phyloP scores from a whole-genome alignment of 2,797 vertebrate species.

The Sebastes variabilis region DNA sequence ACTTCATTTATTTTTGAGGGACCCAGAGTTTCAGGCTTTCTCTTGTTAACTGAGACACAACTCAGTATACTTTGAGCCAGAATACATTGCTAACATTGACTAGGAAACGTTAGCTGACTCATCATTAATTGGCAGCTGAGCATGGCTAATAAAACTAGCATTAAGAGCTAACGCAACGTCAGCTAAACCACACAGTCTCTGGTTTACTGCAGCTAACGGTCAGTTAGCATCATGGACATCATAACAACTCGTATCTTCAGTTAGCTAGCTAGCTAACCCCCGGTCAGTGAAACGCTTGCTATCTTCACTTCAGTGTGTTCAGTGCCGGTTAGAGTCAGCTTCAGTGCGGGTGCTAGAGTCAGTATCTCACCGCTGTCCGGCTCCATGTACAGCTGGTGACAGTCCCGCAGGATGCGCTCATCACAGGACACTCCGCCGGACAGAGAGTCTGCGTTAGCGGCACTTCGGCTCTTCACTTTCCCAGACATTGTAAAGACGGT shows the following conservation, averaged over 20 bases:
- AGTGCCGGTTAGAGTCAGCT: background rate
- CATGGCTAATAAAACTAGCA: background rate
- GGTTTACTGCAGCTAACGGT: constrained; percentile 36
- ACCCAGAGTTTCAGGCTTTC: background rate
- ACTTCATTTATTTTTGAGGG: background rate
- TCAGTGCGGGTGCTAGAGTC: too few species aligned
- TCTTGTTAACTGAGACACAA: background rate
- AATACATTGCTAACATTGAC: background rate
- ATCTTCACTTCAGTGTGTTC: background rate
- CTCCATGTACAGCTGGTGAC: constrained; percentile 85
- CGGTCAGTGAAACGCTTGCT: rapidly evolving
- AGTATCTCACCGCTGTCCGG: constrained; percentile 72
- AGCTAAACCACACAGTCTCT: background rate
- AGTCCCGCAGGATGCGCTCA: constrained; percentile 86
- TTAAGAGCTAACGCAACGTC: background rate
- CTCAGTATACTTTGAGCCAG: background rate
- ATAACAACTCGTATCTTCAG: background rate
- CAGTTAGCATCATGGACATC: constrained; percentile 33
- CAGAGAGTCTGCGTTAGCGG: constrained; percentile 81
- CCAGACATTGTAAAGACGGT: constrained; percentile 78
- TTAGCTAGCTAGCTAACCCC: background rate
- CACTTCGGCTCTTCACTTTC: constrained; percentile 82
- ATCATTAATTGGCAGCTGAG: background rate
- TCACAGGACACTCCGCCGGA: constrained; percentile 81
- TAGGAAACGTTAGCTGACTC: background rate